phyloP scores from a whole-genome alignment of 64 coral and sea anemone species.

The Exaiptasia diaphana region DNA sequence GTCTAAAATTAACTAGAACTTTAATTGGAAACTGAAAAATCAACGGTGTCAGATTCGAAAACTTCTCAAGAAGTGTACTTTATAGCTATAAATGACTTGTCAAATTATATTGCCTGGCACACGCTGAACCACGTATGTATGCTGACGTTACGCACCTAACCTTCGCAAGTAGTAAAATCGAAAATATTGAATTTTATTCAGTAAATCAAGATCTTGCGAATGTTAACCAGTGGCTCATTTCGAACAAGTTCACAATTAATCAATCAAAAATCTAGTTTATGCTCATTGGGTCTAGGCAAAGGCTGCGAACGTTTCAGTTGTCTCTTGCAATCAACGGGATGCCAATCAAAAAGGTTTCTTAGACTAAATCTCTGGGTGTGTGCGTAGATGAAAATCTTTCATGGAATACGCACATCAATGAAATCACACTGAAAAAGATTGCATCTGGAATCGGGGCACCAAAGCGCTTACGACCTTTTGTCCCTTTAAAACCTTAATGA shows the following conservation, averaged over 20 bases:
- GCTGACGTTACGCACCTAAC: neutral
- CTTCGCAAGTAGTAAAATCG: neutral
- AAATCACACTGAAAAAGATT: constrained; percentile 4
- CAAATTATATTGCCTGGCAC: neutral
- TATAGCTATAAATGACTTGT: neutral
- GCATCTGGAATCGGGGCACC: neutral
- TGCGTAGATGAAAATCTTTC: constrained; percentile 11
- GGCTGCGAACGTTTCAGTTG: neutral
- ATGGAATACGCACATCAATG: constrained; percentile 4
- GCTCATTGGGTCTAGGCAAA: constrained; percentile 32
- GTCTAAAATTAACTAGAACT: too few species aligned
- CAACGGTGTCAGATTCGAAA: too few species aligned
- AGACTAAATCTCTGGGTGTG: constrained; percentile 12
- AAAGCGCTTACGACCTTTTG: neutral
- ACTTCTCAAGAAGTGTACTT: too few species aligned
- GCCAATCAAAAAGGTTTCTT: constrained; percentile 1
- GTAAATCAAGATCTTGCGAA: neutral
- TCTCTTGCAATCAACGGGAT: neutral
- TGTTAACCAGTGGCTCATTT: neutral
- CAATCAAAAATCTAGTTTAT: neutral
- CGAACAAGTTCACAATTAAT: neutral
- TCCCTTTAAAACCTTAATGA: neutral
- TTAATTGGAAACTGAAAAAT: too few species aligned
- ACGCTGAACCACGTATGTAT: neutral
- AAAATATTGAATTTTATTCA: neutral